Evolutionary conservation across 2,797 vertebrate genomes (phyloP).

Genomic region (Argyrosomus regius): DNA sequence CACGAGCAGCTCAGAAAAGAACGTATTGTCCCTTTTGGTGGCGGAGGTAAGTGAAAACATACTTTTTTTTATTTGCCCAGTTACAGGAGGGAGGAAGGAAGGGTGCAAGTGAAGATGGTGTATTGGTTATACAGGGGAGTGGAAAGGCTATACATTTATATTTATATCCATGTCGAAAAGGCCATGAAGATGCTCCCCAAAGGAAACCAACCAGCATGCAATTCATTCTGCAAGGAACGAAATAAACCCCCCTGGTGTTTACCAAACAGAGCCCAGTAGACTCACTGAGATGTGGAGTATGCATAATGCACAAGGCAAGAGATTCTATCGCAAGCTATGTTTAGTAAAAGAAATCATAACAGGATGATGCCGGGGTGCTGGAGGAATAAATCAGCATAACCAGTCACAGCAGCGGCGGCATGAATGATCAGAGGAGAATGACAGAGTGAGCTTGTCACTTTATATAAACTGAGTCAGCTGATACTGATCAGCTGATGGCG

Average conservation of each 20-base stretch:
- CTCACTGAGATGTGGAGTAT: conserved; percentile 15
- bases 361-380: conserved; percentile 35
- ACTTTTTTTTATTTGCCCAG: conserved; percentile 21
- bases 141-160: conserved; percentile 14
- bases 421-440: conserved; percentile 57
- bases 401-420: conserved; percentile 26
- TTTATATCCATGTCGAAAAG: conserved; percentile 14
- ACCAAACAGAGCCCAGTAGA: conserved; percentile 17
- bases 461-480: conserved; percentile 67
- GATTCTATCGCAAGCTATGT: conserved; percentile 48
- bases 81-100: conserved; percentile 19
- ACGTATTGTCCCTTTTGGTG: conserved; percentile 43
- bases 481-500: conserved; percentile 66
- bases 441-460: conserved; percentile 52
- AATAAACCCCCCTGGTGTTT: conserved; percentile 19
- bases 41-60: conserved; percentile 20
- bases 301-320: conserved; percentile 38
- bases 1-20: conserved; percentile 43
- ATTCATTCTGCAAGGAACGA: conserved; percentile 5
- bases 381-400: conserved; percentile 65
- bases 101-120: background rate
- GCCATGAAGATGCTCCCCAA: background rate
- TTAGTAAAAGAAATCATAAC: conserved; percentile 48
- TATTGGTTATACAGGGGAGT: background rate
- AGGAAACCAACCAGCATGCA: conserved; percentile 16